Evolutionary conservation across 2,113 vertebrate genomes (phyloP), one percentile per base, ranked within the genome.

Genomic region (Rhabdornis inornatus): DNA sequence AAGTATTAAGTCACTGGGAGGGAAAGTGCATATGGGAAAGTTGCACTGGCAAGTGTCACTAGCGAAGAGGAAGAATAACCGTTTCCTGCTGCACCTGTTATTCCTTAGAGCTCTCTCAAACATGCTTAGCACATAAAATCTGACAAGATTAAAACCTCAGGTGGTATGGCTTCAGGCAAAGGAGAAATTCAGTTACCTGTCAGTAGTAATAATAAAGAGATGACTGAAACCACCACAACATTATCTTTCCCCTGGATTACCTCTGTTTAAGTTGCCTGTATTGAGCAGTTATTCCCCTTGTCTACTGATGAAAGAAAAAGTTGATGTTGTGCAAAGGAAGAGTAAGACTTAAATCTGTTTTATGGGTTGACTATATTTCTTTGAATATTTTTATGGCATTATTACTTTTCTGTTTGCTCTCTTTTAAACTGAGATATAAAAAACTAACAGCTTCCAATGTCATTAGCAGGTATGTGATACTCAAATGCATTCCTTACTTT

Each of bases 91-190:
- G 56, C 74, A 95, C 39, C 59, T 93, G 83, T 52, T 93, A 94
- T 93, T 95, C 93, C 76, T 95, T 90, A 88, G 92, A 95, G 85
- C 68, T 92, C 85, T 94, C 79, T 95, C 93, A 92, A 70, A 79
- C 77, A 59, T 85, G 83, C 65, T 95, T 94, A 95, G 74, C 69
- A 75, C 65, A 95, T 74, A 88, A 93, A 92, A 91, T 89, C 69
- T 94, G 92, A 95, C 92, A 96, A 92, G 94, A 95, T 92, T 95
- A 92, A 90, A 96, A 92, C 93, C 94, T 97, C 87, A 95, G 94
- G 95, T 95, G 90, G 88, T 94, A 91, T 94, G 77, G 91, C 95
- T 97, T 77, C 90, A 95, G 94, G 95, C 95, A 96, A 95, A 91
- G 87, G 77, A 97, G 90, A 96, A 95, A 96, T 91, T 97, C 92